phyloP scores from a whole-genome alignment of 2,797 vertebrate species.

The Anisognathus igniventris region DNA sequence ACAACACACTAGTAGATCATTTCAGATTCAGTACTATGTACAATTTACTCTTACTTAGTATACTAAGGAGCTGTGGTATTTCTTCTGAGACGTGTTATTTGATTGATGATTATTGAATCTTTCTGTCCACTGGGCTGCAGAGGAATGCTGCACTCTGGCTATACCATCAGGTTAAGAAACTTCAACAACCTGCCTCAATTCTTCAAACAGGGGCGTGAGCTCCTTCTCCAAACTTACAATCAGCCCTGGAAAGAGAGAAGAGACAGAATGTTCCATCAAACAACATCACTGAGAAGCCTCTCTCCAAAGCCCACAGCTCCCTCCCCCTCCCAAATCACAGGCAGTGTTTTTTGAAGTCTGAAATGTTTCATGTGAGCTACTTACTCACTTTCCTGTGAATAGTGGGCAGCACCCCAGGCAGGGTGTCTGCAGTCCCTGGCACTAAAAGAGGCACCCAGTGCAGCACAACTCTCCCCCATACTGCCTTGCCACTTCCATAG shows the following conservation, averaged over 20 bases:
- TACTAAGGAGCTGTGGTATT: conserved; percentile 36
- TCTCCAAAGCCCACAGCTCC: neutral
- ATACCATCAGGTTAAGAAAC: conserved; percentile 77
- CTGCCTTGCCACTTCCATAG: neutral
- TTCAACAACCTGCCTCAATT: conserved; percentile 93
- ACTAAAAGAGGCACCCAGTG: fast-evolving
- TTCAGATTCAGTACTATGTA: conserved; percentile 62
- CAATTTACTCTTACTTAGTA: conserved; percentile 65
- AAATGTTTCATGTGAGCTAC: neutral
- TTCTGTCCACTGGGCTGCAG: conserved; percentile 33
- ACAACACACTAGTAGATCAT: conserved; percentile 56
- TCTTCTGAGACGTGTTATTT: neutral
- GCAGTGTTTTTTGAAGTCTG: neutral
- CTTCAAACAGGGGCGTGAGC: conserved; percentile 89
- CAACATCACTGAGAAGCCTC: neutral
- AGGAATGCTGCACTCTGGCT: neutral
- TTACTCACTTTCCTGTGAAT: neutral
- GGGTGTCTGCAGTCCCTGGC: fast-evolving
- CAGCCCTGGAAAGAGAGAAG: conserved; percentile 78
- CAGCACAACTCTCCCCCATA: neutral
- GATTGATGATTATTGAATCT: conserved; percentile 52
- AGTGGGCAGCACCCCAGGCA: neutral
- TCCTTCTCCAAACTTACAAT: conserved; percentile 97
- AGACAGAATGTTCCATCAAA: neutral
- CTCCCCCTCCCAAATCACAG: neutral